A percentile compares a stretch with the other conserved stretches of the same genome.
phyloP scores from a whole-genome alignment of 2,797 vertebrate species.

The Anas acuta region DNA sequence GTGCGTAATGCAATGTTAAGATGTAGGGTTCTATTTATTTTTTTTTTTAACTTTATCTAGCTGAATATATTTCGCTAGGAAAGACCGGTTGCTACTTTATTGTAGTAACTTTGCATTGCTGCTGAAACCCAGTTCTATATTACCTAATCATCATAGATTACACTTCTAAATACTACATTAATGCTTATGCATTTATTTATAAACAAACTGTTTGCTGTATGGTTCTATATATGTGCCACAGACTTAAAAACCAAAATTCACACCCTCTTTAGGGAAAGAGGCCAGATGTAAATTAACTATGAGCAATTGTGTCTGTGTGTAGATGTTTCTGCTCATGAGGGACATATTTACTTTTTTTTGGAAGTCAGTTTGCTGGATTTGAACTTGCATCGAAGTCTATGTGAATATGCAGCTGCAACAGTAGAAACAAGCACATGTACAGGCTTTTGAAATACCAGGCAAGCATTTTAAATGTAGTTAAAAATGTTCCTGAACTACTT shows the following conservation, averaged over 20 bases:
- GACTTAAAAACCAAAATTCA: not conserved
- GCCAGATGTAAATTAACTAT: not conserved
- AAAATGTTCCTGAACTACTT: not conserved
- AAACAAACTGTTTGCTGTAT: not conserved
- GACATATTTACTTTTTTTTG: not conserved
- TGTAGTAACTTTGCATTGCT: not conserved
- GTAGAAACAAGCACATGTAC: not conserved
- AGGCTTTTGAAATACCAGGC: not conserved
- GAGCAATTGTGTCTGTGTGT: not conserved
- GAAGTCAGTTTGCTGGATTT: not conserved
- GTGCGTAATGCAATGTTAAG: not conserved
- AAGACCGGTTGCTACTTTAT: not conserved
- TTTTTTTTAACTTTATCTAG: not conserved
- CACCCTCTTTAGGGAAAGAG: not conserved
- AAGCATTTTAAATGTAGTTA: not conserved
- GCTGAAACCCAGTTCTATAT: not conserved
- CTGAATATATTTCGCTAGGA: not conserved
- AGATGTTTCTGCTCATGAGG: not conserved
- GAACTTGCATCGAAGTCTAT: not conserved
- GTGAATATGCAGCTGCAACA: not conserved
- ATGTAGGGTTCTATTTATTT: not conserved
- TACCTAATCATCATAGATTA: not conserved
- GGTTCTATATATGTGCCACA: not conserved
- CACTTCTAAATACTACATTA: not conserved
- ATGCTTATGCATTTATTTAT: not conserved